Percentiles rank a stretch among this genome's conserved stretches.
Conservation (phyloP, 2,888 invertebrate genomes). For the Tanypteryx hageni region DNA sequence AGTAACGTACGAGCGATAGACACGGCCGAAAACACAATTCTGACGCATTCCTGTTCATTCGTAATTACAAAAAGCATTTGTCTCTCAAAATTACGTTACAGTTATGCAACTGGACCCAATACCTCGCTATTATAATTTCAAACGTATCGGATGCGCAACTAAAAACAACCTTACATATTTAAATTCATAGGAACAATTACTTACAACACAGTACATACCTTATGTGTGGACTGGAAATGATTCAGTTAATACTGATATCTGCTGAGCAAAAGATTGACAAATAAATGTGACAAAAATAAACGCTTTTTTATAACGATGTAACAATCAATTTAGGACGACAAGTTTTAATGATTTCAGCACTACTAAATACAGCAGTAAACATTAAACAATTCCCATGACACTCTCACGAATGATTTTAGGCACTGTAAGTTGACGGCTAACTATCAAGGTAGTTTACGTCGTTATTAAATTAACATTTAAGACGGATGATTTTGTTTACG, state of each 20-base stretch:
- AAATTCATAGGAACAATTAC: neutral
- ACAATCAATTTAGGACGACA: conserved; percentile 19
- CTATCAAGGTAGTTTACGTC: neutral
- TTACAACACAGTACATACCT: conserved; percentile 25
- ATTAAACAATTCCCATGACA: neutral
- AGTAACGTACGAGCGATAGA: neutral
- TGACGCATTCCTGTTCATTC: neutral
- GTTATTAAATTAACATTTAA: neutral
- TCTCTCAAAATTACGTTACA: neutral
- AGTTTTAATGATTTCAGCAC: neutral
- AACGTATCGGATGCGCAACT: neutral
- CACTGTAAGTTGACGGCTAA: neutral
- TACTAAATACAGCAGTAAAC: neutral
- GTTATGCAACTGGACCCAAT: neutral
- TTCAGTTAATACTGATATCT: conserved; percentile 33
- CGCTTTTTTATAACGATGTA: conserved; percentile 10
- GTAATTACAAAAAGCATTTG: neutral
- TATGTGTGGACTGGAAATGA: neutral
- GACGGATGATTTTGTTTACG: conserved; percentile 58
- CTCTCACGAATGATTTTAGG: neutral
- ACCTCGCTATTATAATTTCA: neutral
- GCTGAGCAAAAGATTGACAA: conserved; percentile 14
- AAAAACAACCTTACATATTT: neutral
- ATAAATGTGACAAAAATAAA: neutral
- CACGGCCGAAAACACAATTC: neutral